phyloP scores from a whole-genome alignment of 2,797 vertebrate species.

The Pseudochaenichthys georgianus region DNA sequence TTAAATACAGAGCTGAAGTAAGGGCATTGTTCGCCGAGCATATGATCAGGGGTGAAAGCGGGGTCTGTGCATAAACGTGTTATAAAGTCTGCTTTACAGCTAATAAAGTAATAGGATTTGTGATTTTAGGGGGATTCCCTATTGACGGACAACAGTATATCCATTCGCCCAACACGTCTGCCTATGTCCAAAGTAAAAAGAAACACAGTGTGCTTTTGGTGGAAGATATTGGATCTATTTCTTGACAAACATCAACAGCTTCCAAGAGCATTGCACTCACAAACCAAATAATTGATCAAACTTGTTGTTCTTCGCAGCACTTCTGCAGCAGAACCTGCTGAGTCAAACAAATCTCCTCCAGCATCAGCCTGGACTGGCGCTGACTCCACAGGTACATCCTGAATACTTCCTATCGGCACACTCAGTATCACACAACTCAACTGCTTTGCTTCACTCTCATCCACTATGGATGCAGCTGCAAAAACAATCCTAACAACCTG shows the following conservation, averaged over 20 bases:
- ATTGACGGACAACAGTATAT: not conserved
- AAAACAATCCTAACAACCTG: not conserved
- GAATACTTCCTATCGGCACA: not conserved
- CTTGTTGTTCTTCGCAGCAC: conserved; percentile 69
- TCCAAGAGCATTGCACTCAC: not conserved
- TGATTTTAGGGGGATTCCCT: too few species aligned
- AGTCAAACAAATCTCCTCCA: conserved; percentile 90
- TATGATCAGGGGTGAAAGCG: not conserved
- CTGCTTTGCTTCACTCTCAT: not conserved
- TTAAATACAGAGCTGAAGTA: not conserved
- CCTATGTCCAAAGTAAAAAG: not conserved
- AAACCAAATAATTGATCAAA: not conserved
- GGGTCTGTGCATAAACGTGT: too few species aligned
- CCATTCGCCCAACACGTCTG: not conserved
- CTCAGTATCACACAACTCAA: too few species aligned
- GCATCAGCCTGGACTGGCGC: conserved; percentile 91
- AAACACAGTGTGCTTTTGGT: too few species aligned
- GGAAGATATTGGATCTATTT: not conserved
- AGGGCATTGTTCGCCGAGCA: not conserved
- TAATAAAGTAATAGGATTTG: too few species aligned
- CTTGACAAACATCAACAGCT: not conserved
- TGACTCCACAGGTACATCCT: conserved; percentile 91
- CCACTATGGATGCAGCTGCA: too few species aligned
- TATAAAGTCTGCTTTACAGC: too few species aligned
- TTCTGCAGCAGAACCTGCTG: conserved; percentile 94